Evolutionary conservation across 2,113 vertebrate species (phyloP).

Genomic region (Cochlearius cochlearius): DNA sequence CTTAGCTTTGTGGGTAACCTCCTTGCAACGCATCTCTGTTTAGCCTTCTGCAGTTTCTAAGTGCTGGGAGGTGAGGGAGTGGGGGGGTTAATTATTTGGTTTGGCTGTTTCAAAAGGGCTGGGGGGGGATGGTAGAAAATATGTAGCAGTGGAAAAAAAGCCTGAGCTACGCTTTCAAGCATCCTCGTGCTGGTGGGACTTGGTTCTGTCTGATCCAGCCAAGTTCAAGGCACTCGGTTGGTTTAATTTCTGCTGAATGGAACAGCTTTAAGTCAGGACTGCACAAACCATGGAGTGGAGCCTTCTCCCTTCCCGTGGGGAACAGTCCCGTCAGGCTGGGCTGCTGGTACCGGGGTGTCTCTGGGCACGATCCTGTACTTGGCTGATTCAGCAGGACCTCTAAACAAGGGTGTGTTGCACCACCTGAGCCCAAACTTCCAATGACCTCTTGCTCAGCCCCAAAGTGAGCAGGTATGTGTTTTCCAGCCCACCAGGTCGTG

Average conservation of each 20-base stretch:
- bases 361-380: background rate
- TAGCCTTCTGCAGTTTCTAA: background rate
- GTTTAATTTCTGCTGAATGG: background rate
- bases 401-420: background rate
- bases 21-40: background rate
- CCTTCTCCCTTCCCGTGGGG: background rate
- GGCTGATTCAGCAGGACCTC: background rate
- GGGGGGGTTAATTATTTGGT: background rate
- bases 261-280: background rate
- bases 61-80: background rate
- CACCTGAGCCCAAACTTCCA: background rate
- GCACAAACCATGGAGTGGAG: background rate
- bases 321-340: background rate
- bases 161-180: background rate
- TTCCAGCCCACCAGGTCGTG: background rate
- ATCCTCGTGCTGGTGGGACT: background rate
- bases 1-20: background rate
- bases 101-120: background rate
- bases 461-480: background rate
- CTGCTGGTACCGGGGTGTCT: background rate
- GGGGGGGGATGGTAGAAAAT: background rate
- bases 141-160: background rate
- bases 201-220: background rate
- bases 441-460: background rate
- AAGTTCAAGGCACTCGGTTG: background rate